Conservation (phyloP, 2,797 vertebrate genomes). For the Calcarius lapponicus region DNA sequence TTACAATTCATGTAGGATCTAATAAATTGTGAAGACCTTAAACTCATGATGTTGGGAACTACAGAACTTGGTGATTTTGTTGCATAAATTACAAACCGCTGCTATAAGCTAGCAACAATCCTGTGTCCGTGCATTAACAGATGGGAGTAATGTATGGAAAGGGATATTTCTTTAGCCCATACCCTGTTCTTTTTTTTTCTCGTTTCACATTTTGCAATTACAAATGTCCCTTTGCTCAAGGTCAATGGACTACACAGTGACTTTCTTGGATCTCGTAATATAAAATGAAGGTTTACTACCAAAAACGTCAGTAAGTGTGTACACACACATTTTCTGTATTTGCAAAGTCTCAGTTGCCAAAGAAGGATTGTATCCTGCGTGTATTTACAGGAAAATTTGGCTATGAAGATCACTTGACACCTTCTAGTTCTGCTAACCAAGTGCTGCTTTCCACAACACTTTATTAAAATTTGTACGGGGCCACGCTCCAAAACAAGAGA, state of each 20-base stretch:
- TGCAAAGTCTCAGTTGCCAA: not conserved
- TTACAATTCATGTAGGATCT: not conserved
- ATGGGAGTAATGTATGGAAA: accelerated
- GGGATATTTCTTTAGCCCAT: not conserved
- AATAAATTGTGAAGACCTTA: not conserved
- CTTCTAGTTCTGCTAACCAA: not conserved
- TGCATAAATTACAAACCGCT: not conserved
- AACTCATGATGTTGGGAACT: not conserved
- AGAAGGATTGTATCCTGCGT: not conserved
- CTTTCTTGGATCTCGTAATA: not conserved
- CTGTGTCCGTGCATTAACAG: too few relatives aligned
- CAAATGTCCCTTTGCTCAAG: not conserved
- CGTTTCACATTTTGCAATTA: not conserved
- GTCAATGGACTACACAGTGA: not conserved
- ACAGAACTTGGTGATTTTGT: not conserved
- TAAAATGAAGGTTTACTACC: not conserved
- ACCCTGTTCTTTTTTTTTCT: not conserved
- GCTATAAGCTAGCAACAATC: not conserved
- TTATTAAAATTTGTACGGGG: not conserved
- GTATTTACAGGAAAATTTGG: not conserved
- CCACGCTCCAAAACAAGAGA: not conserved
- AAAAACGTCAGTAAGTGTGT: not conserved
- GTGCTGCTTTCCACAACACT: not conserved
- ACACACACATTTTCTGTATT: not conserved
- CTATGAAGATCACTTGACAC: not conserved